Evolutionary conservation across 2,797 vertebrate genomes (phyloP).

Genomic region (Pelochelys cantorii): DNA sequence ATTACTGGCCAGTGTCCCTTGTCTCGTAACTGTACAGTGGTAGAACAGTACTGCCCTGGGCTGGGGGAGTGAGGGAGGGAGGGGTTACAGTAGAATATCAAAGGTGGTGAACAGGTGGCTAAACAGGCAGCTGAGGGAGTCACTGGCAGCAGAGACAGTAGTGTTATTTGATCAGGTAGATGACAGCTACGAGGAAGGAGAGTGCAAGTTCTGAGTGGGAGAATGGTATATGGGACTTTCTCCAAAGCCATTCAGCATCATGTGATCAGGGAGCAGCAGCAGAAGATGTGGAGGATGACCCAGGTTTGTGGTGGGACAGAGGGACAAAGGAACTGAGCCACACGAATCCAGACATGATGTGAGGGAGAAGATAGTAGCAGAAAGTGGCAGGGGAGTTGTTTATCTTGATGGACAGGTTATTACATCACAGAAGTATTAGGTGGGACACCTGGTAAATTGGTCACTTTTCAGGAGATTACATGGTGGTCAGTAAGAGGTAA

Average conservation of each 20-base stretch:
- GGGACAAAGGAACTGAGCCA: neutral
- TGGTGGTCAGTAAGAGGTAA: rapidly evolving
- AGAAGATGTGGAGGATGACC: neutral
- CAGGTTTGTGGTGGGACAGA: neutral
- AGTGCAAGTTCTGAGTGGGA: no score
- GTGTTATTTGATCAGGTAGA: neutral
- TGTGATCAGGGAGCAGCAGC: neutral
- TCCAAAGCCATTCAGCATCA: neutral
- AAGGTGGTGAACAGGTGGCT: neutral
- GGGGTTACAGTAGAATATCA: neutral
- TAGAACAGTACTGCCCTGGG: neutral
- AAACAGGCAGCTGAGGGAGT: neutral
- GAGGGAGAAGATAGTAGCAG: neutral
- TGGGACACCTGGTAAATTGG: neutral
- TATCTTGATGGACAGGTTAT: neutral
- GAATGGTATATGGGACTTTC: neutral
- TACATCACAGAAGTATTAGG: neutral
- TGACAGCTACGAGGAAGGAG: neutral
- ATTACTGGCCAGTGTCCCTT: neutral
- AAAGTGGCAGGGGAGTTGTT: neutral
- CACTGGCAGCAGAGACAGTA: neutral
- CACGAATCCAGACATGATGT: neutral
- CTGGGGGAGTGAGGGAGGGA: neutral
- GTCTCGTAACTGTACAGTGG: neutral
- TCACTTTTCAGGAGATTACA: neutral